Percentiles rank a stretch among this genome's conserved stretches.
Conservation (phyloP, 2,888 invertebrate species). For the Agapostemon virescens region DNA sequence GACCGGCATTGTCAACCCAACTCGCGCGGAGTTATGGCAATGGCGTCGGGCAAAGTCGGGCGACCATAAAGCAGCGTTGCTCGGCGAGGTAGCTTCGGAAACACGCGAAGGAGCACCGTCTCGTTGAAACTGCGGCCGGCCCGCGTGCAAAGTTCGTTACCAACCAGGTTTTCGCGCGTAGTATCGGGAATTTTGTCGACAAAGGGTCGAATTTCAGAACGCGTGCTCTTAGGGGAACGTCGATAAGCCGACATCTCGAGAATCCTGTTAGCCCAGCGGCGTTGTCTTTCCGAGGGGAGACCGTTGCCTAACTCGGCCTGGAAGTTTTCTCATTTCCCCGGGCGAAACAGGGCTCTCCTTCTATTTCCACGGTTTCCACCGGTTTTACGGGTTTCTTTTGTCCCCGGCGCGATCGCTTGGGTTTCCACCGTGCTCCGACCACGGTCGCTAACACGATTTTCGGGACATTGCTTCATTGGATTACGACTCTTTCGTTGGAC, state of each 20-base stretch:
- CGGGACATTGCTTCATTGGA: slow-evolving; percentile 13
- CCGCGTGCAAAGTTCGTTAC: neutral
- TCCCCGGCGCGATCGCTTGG: slow-evolving; percentile 1
- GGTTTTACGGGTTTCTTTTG: slow-evolving; percentile 9
- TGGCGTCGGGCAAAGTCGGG: neutral
- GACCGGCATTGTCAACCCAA: neutral
- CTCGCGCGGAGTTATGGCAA: neutral
- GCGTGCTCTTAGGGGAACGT: neutral
- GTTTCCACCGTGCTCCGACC: neutral
- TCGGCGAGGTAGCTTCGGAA: neutral
- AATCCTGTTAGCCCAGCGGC: slow-evolving; percentile 30
- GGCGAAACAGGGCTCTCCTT: slow-evolving; percentile 32
- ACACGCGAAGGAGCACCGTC: neutral
- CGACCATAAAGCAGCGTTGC: neutral
- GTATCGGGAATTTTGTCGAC: neutral
- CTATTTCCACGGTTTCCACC: slow-evolving; percentile 28
- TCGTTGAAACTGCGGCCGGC: too few relatives aligned
- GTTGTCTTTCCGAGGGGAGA: slow-evolving; percentile 10
- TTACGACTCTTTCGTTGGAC: slow-evolving; percentile 15
- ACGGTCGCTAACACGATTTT: slow-evolving; percentile 35
- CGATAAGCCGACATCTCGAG: slow-evolving; percentile 30
- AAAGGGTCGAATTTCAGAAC: neutral
- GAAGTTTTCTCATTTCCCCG: slow-evolving; percentile 54
- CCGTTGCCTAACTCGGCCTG: slow-evolving; percentile 15
- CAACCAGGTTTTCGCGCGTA: neutral